A percentile compares a stretch with the other conserved stretches of the same genome.
Evolutionary conservation across 2,797 vertebrate species (phyloP).

Genomic region (Mormyrops boulengeri): DNA sequence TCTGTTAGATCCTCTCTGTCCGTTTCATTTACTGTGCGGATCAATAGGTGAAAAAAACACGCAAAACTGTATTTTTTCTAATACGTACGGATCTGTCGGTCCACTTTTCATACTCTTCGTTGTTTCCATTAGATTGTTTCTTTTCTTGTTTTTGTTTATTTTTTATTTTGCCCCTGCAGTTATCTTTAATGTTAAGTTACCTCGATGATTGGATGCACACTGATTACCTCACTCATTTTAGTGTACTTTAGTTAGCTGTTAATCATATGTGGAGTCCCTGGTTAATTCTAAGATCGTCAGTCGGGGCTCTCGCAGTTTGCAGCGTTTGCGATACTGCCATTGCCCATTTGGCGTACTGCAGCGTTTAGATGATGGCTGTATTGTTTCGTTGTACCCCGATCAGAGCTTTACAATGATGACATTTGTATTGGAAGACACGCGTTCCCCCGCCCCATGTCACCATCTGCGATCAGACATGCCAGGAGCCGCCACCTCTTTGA

Average conservation of each 20-base stretch:
- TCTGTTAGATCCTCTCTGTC: neutral
- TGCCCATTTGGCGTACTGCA: neutral
- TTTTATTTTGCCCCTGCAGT: neutral
- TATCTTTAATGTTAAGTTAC: neutral
- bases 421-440: neutral
- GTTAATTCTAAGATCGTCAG: neutral
- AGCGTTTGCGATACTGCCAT: neutral
- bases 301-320: neutral
- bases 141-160: neutral
- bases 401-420: constrained; percentile 7
- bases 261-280: neutral
- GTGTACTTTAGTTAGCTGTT: neutral
- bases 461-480: neutral
- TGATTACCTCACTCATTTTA: neutral
- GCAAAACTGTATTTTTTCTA: neutral
- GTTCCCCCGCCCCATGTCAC: neutral
- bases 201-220: neutral
- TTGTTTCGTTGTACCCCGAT: neutral
- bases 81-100: neutral
- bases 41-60: neutral
- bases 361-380: neutral
- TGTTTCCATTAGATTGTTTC: neutral
- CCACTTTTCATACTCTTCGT: neutral
- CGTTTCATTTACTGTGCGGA: neutral
- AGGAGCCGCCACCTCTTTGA: neutral